Percentiles rank a stretch among this genome's conserved stretches.
Evolutionary conservation across 2,113 vertebrate species (phyloP).

Genomic region (Laticauda laticaudata): DNA sequence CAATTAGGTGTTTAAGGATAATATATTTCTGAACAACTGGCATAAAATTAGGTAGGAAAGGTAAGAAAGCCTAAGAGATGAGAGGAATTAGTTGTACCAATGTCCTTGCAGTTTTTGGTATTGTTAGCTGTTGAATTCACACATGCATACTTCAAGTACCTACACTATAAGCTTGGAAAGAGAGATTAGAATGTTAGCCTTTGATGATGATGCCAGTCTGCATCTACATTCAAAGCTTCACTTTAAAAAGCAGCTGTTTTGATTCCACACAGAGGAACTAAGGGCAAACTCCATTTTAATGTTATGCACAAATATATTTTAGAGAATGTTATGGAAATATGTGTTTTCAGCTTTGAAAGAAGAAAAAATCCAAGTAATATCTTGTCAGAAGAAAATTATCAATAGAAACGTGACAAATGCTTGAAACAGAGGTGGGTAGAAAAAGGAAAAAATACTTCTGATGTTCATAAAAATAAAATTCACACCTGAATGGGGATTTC

Average conservation of each 20-base stretch:
- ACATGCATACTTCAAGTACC: not conserved
- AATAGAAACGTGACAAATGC: slow-evolving; percentile 38
- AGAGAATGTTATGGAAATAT: slow-evolving; percentile 33
- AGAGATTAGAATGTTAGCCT: slow-evolving; percentile 24
- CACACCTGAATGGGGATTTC: slow-evolving; percentile 21
- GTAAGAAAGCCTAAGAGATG: not conserved
- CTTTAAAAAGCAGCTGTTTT: slow-evolving; percentile 50
- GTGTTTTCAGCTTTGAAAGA: slow-evolving; percentile 38
- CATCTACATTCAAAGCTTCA: slow-evolving; percentile 49
- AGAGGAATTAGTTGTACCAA: not conserved
- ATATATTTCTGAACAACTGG: not conserved
- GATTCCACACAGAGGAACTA: not conserved
- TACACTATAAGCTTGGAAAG: slow-evolving; percentile 33
- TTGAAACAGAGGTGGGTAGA: slow-evolving; percentile 26
- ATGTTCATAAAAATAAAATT: slow-evolving; percentile 11
- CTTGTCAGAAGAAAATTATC: not conserved
- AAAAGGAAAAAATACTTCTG: slow-evolving; percentile 37
- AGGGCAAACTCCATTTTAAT: slow-evolving; percentile 37
- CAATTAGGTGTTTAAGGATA: slow-evolving; percentile 25
- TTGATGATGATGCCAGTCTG: slow-evolving; percentile 40
- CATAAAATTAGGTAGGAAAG: slow-evolving; percentile 30
- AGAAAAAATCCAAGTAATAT: not conserved
- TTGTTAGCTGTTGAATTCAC: slow-evolving; percentile 40
- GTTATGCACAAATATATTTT: slow-evolving; percentile 31
- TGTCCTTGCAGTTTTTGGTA: slow-evolving; percentile 1